A percentile compares a stretch with the other conserved stretches of the same genome.
These are phyloP conservation scores for Clivina fossor DNA, from an alignment of 2,888 invertebrate species.

Conservation along the genomic window DNA sequence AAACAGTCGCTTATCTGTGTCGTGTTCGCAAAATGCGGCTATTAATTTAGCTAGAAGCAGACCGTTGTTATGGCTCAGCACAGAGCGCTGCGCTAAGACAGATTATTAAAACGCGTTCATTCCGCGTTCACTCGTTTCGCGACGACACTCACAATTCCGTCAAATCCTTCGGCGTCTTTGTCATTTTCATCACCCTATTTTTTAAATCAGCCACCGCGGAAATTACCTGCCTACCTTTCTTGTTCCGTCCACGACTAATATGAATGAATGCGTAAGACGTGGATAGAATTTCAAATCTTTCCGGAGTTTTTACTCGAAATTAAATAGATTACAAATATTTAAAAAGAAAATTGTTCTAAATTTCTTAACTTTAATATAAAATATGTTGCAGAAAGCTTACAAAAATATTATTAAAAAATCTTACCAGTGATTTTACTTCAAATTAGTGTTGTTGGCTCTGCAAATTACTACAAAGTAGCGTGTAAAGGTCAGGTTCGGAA, in stretches of 20 bases:
- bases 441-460: too few species aligned
- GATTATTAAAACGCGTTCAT: slow-evolving; percentile 20
- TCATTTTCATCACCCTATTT: slow-evolving; percentile 28
- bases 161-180: slow-evolving; percentile 16
- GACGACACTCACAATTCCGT: slow-evolving; percentile 22
- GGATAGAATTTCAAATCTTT: slow-evolving; percentile 12
- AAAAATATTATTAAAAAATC: too few species aligned
- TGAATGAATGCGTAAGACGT: slow-evolving; percentile 18
- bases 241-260: slow-evolving; percentile 24
- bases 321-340: too few species aligned
- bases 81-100: neutral
- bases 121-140: too few species aligned
- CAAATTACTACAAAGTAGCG: too few species aligned
- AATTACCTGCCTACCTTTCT: slow-evolving; percentile 27
- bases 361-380: too few species aligned
- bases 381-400: too few species aligned
- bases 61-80: neutral
- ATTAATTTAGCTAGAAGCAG: slow-evolving; percentile 19
- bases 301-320: too few species aligned
- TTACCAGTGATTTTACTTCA: too few species aligned
- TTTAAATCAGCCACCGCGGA: slow-evolving; percentile 27
- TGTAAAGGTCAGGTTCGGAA: too few species aligned
- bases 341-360: too few species aligned
- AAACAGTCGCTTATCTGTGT: slow-evolving; percentile 14
- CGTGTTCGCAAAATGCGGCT: slow-evolving; percentile 13